Percentiles rank a stretch among this genome's conserved stretches.
Conservation (phyloP, 2,113 vertebrate genomes). For the Pongo abelii region DNA sequence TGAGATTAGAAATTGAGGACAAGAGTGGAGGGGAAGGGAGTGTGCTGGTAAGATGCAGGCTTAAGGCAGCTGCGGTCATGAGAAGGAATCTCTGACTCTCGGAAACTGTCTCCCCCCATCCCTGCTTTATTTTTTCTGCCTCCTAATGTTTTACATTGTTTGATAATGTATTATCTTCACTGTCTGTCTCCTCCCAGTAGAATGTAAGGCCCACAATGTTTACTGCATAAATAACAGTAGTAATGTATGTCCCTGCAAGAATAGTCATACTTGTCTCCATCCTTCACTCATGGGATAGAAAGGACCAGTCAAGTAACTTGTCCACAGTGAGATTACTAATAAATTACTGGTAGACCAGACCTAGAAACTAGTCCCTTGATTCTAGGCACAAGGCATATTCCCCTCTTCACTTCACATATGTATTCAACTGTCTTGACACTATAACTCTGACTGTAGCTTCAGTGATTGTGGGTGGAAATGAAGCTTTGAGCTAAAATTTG, state of each 20-base stretch:
- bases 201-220: neutral
- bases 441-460: neutral
- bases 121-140: neutral
- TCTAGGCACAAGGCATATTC: neutral
- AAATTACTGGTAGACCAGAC: neutral
- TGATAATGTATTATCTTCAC: neutral
- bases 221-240: neutral
- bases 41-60: neutral
- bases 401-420: neutral
- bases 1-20: neutral
- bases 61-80: neutral
- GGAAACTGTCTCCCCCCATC: neutral
- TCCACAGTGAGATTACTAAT: neutral
- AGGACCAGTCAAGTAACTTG: neutral
- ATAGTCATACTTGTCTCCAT: neutral
- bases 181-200: neutral
- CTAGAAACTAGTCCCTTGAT: neutral
- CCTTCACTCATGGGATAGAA: neutral
- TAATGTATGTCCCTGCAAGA: too few relatives aligned
- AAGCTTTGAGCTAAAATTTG: neutral
- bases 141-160: neutral
- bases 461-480: neutral
- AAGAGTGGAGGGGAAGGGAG: neutral
- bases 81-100: neutral
- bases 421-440: neutral